Base-by-base conservation (phyloP, 92 coral and sea anemone species). In the Blastomussa wellsi region DNA sequence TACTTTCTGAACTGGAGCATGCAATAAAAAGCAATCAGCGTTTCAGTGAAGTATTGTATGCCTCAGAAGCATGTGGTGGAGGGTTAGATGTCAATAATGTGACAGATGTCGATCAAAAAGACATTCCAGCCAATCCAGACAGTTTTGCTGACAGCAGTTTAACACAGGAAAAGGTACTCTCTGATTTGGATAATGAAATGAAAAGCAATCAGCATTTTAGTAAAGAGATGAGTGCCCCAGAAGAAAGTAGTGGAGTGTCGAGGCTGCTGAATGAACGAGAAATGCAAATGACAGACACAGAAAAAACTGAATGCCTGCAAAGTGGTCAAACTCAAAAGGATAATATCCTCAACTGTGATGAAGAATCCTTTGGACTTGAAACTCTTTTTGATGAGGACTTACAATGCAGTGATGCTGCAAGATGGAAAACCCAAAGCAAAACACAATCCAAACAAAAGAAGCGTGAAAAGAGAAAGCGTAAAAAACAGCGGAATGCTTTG, bases 331-430 rank as follows among this genome's bases (percentile, higher is more conserved):
- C 12, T 26, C 2, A 44, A 42, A 67, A 44, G 42, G 87, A 81
- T 28, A 86, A 69, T 33, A 67, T 41, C 22, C 41, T 22, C 12
- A 70, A 60, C n/a, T 71, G 85, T 78, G 82, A 84, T 77, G 22
- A 68, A 26, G 82, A 86, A n/a, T 53, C 94, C 66, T 55, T 90
- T 66, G 93, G 87, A 47, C 84, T 93, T 38, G 85, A 47, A 26
- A 33, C 57, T 68, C 88, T 87, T 31, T 88, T 90, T 88, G 85
- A 90, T 76, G 92, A 88, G 80, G 69, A 72, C 42, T 52, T 55
- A 51, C 79, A 76, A 13, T 36, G 49, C 60, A 64, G 68, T 48
- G 89, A 85, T 59, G 66, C 84, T 36, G 72, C 44, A 31, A 65
- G 68, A 1, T 41, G 48, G 75, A 38, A 22, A 33, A 32, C 48